Evolutionary conservation across 2,888 invertebrate species (phyloP), one percentile per base, ranked within the genome.

Genomic region (Augochlorella aurata): DNA sequence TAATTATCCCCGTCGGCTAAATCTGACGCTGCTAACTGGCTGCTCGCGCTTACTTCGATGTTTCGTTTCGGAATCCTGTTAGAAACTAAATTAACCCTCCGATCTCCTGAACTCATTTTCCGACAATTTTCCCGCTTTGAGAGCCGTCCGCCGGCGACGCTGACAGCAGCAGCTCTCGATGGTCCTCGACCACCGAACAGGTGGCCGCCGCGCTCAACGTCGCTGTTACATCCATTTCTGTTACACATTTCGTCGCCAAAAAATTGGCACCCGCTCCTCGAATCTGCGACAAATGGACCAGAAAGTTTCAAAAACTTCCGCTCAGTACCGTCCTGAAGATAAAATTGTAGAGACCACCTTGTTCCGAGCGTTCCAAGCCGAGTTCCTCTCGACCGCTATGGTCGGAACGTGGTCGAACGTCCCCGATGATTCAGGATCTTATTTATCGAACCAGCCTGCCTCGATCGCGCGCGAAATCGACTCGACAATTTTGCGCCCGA

Each of bases 401-500:
- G 29, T 29, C 29, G 29, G 21, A 4, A 21, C 5, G 21, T 21
- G n/a, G 1, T 5, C 10, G 12, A n/a, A 12, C 21, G n/a, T 21
- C 12, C 29, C 29, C 12, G 21, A 21, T 54, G 21, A 54, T 12
- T 54, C 21, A 1, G n/a, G 21, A 54, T 21, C 10, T 54, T 54
- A 54, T 54, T 54, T 54, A 54, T 54, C 54, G 54, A 12, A 54
- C 21, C 4, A 54, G 54, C 21, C n/a, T 54, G 54, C n/a, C 21
- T 54, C 54, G 54, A 54, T 54, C 21, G 54, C 21, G 54, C 54
- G 54, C 54, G 5, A 10, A 12, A 54, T 54, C 21, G 54, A 14
- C 54, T 54, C 54, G 21, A 24, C 54, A 21, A 54, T 54, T 79
- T 67, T 29, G 47, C 72, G 52, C 63, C 69, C 79, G 79, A 79